phyloP scores from a whole-genome alignment of 2,113 vertebrate species.

The Egretta garzetta region DNA sequence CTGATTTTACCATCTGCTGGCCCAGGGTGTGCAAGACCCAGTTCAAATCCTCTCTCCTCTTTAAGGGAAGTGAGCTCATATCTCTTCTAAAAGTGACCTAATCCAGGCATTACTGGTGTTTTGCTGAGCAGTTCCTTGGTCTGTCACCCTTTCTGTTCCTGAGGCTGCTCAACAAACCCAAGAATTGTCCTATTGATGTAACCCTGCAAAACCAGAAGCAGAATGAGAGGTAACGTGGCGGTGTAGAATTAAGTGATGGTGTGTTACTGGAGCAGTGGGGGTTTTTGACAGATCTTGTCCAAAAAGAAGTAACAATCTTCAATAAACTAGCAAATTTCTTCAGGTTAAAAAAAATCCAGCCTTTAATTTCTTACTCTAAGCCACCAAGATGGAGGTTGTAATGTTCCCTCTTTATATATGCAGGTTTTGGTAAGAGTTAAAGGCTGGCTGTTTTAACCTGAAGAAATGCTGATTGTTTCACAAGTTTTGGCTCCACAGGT shows the following conservation, averaged over 20 bases:
- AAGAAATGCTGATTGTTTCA: not conserved
- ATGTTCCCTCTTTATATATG: not conserved
- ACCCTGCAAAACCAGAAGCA: not conserved
- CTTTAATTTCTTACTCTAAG: not conserved
- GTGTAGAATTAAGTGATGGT: not conserved
- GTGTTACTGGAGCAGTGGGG: fast-evolving
- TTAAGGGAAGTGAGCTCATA: not conserved
- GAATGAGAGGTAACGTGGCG: not conserved
- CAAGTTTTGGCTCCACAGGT: not conserved
- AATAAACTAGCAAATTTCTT: not conserved
- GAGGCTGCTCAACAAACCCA: not conserved
- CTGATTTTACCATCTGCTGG: not conserved
- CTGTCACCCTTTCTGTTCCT: not conserved
- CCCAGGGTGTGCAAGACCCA: not conserved
- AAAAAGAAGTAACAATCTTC: not conserved
- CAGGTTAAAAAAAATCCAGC: not conserved
- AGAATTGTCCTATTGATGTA: not conserved
- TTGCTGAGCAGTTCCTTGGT: not conserved
- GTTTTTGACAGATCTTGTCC: not conserved
- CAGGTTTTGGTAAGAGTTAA: not conserved
- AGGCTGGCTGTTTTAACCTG: not conserved
- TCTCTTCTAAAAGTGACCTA: not conserved
- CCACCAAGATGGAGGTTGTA: not conserved
- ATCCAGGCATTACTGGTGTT: not conserved
- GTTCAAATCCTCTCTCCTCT: not conserved